Base-by-base conservation (phyloP, 2,113 vertebrate species). In the Grallaria varia region DNA sequence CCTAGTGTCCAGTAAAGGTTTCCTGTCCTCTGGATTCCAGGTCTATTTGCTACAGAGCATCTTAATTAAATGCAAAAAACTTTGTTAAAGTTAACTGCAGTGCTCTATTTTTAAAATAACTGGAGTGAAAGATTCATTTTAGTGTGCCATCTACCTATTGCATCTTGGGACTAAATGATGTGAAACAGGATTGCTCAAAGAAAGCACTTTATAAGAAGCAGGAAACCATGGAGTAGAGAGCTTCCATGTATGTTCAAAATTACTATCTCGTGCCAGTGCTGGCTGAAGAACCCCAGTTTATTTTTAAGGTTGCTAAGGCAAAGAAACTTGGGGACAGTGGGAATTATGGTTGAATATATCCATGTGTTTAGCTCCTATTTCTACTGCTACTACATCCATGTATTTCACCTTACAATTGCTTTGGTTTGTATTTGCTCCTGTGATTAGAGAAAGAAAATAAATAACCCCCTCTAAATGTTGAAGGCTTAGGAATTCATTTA, bases 21-120 rank as follows among this genome's bases (percentile, higher is more conserved):
- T 94, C 60, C 71, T 89, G 55, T 92, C 73, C 87, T 72, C 44
- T 71, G 23, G 78, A 52, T 24, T 84, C 20, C n/a, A 40, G 1
- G 18, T 86, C 90, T 92, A 40, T 90, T 72, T 40, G 25, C 59
- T 88, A 10, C 42, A 33, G 35, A 62, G 20, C 40, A 69, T 81
- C 55, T 84, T 84, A 94, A 89, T 93, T 92, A 94, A 95, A 63
- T 58, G n/a, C 9, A 47, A 35, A 92, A 83, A 80, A 49, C 16
- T 76, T 79, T 5, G 81, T 78, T 77, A 40, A 90, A 50, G 39
- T 68, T 75, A 63, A 64, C 47, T 87, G 50, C 6, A 56, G 11
- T 52, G 75, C 23, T 89, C 27, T 58, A 6, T n/a, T 71, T 86
- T 85, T 58, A 85, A 94, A 66, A 35, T 33, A n/a, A 49, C 24